Evolutionary conservation across 2,888 invertebrate genomes (phyloP).

Genomic region (Antheraea assamensis): DNA sequence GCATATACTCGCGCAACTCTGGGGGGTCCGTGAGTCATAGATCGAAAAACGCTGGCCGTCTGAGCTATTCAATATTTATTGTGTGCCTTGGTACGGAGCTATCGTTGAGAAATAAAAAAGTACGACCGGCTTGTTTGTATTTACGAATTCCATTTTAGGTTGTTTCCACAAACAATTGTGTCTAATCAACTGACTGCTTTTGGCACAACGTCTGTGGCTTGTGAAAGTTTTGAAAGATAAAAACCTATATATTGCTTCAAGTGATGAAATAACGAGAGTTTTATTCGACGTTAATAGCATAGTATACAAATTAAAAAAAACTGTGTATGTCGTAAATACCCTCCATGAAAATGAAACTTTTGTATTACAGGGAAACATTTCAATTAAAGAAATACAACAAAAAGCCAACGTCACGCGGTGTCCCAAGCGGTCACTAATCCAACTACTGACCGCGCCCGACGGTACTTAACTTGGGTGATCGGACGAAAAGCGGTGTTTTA

Average conservation of each 20-base stretch:
- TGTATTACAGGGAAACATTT: too few relatives aligned
- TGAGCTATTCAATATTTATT: background rate
- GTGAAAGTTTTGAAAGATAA: background rate
- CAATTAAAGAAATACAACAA: conserved; percentile 35
- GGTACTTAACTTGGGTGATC: too few relatives aligned
- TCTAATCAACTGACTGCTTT: background rate
- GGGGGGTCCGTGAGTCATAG: background rate
- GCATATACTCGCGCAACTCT: background rate
- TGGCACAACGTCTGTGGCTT: background rate
- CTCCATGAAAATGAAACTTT: too few relatives aligned
- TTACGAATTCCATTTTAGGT: background rate
- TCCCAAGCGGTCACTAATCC: too few relatives aligned
- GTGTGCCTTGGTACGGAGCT: background rate
- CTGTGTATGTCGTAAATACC: too few relatives aligned
- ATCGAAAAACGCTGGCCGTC: background rate
- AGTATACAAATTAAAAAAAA: too few relatives aligned
- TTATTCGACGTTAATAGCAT: background rate
- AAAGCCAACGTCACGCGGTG: conserved; percentile 68
- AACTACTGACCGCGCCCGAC: too few relatives aligned
- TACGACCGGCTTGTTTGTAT: background rate
- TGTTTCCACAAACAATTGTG: background rate
- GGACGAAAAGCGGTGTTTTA: too few relatives aligned
- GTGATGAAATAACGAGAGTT: background rate
- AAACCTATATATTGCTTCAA: background rate
- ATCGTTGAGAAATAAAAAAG: background rate